Percentiles rank a stretch among this genome's conserved stretches.
Evolutionary conservation across 2,113 vertebrate genomes (phyloP).

Genomic region (Callaeas wilsoni): DNA sequence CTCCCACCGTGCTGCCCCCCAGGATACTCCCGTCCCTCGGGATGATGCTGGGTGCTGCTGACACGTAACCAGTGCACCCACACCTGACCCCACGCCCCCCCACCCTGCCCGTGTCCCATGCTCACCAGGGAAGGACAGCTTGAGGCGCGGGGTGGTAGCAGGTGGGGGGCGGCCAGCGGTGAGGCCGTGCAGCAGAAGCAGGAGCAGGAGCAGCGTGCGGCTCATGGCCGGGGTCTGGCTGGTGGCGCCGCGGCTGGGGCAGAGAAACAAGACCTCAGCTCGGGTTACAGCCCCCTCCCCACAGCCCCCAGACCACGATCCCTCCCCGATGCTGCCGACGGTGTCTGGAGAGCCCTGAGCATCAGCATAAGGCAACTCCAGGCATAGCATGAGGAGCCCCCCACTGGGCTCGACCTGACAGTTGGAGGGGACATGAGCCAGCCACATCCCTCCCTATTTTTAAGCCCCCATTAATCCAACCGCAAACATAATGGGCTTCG

Average conservation of each 20-base stretch:
- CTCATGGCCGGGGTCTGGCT: slow-evolving; percentile 17
- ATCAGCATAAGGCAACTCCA: fast-evolving
- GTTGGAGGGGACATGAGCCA: neutral
- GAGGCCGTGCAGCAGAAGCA: neutral
- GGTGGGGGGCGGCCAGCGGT: neutral
- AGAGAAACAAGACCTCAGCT: slow-evolving; percentile 35
- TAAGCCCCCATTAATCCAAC: neutral
- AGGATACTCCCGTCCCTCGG: fast-evolving
- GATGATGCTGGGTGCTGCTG: neutral
- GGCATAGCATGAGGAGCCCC: fast-evolving
- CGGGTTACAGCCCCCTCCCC: slow-evolving; percentile 29
- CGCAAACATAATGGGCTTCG: fast-evolving
- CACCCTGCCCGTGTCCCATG: neutral
- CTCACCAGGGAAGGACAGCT: slow-evolving; percentile 38
- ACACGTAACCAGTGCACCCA: fast-evolving
- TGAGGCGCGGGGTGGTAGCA: slow-evolving; percentile 26
- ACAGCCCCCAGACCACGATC: neutral
- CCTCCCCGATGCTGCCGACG: neutral
- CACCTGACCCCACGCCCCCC: fast-evolving
- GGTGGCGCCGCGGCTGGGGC: neutral
- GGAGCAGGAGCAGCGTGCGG: neutral
- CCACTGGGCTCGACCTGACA: neutral
- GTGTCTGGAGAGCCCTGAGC: neutral
- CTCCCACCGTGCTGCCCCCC: neutral
- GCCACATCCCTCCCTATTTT: neutral